Evolutionary conservation across 2,797 vertebrate genomes (phyloP).

Genomic region (Masticophis lateralis): DNA sequence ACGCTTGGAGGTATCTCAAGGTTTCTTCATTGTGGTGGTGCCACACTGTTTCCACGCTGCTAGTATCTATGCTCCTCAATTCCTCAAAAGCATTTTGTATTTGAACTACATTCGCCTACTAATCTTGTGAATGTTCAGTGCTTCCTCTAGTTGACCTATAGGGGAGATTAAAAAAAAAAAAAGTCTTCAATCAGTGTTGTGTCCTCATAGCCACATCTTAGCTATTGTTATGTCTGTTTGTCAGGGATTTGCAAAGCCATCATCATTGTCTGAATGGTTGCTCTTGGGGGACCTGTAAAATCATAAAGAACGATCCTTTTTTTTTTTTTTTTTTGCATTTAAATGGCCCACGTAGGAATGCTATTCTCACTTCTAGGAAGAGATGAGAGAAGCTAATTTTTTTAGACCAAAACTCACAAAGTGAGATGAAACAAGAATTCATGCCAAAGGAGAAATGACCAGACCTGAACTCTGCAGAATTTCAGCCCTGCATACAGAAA

Average conservation of each 20-base stretch:
- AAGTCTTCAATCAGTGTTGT: not conserved
- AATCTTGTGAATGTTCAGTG: not conserved
- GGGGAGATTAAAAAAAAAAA: not conserved
- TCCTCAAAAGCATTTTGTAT: not conserved
- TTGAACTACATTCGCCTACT: not conserved
- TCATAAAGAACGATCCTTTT: not conserved
- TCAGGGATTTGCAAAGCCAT: not conserved
- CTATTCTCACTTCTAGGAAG: not conserved
- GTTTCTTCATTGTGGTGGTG: not conserved
- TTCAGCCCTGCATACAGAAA: not conserved
- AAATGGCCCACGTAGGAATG: not conserved
- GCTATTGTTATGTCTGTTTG: not conserved
- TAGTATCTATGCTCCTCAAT: not conserved
- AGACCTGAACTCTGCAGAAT: not conserved
- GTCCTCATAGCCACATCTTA: not conserved
- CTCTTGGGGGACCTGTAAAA: not conserved
- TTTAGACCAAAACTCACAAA: not conserved
- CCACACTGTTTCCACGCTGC: not conserved
- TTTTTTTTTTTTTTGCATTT: not conserved
- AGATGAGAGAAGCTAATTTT: not conserved
- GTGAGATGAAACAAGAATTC: not conserved
- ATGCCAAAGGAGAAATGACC: not conserved
- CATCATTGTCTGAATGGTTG: not conserved
- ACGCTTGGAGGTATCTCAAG: not conserved
- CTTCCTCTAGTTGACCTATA: not conserved